These are phyloP conservation scores for Tenrec ecaudatus DNA, from an alignment of 2,113 vertebrate genomes.

Conservation along the genomic window DNA sequence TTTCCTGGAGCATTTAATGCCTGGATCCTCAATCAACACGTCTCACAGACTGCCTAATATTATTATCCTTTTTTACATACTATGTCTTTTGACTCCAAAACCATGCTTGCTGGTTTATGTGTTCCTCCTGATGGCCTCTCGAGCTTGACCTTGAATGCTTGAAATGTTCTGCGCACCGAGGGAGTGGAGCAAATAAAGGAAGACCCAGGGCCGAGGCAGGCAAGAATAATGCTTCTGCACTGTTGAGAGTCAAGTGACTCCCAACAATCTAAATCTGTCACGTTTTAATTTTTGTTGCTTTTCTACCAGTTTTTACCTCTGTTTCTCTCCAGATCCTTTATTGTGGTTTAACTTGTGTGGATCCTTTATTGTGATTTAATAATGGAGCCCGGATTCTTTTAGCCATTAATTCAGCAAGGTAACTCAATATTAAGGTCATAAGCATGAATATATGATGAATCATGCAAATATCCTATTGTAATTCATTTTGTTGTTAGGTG, in stretches of 20 bases:
- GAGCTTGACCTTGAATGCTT: conserved; percentile 17
- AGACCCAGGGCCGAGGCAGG: background rate
- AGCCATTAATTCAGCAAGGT: background rate
- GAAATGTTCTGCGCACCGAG: conserved; percentile 36
- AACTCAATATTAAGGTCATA: background rate
- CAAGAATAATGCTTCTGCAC: background rate
- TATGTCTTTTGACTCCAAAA: conserved; percentile 27
- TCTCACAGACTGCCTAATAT: conserved; percentile 42
- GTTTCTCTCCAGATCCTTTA: background rate
- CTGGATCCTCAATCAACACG: conserved; percentile 41
- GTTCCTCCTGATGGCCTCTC: conserved; percentile 13
- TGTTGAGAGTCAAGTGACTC: background rate
- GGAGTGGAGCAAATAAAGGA: conserved; percentile 46
- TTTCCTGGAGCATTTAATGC: conserved; percentile 66
- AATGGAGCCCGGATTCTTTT: background rate
- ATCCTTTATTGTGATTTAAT: background rate
- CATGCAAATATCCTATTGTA: background rate
- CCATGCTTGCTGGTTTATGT: background rate
- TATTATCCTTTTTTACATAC: background rate
- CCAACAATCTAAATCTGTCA: background rate
- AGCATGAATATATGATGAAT: background rate
- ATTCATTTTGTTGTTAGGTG: background rate
- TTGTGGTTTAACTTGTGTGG: background rate
- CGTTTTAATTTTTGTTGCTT: background rate
- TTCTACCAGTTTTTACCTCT: background rate